Evolutionary conservation across 2,888 invertebrate species (phyloP), one percentile per base, ranked within the genome.

Genomic region (Callyntrura sp.): DNA sequence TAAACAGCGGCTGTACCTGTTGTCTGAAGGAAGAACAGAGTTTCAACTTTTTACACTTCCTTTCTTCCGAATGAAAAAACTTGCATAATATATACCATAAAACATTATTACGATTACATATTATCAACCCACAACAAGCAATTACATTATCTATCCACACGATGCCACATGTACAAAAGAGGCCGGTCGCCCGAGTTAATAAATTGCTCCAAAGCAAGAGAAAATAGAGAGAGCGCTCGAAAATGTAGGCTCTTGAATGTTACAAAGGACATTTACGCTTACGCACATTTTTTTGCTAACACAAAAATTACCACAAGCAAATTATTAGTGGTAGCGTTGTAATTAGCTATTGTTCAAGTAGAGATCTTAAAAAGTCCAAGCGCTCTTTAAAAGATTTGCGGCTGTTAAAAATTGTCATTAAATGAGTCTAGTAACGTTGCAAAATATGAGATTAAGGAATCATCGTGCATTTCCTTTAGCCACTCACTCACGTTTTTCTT

Each of bases 1-100:
- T 51, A 5, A 51, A 3, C 14, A 51, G 1, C 51, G n/a, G n/a
- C 55, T n/a, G 55, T 17, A 73, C 45, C 9, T 11, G 17, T 43
- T 68, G 35, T 25, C 11, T 25, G 11, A 45, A 73, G 73, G 48
- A 73, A 45, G 23, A 48, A 45, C 45, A 20, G 14, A 48, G 48
- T 57, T 78, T 78, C 17, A 55, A 78, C 25, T 57, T 78, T 57
- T 78, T 78, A 9, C 25, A 78, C 25, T 57, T 78, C 57, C 57
- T 78, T 55, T 57, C 73, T 48, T 73, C 35, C 48, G 8, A 73
- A 73, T 14, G 14, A 43, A 48, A 9, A 0, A 48, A 48, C 48
- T 73, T 73, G 68, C 68, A 70, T 73, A 73, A 73, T 11, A 45
- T 5, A 48, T 12, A 68, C 20, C 25, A 48, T 20, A 45, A 70